Conservation (phyloP, 2,888 invertebrate genomes). For the Unio pictorum region DNA sequence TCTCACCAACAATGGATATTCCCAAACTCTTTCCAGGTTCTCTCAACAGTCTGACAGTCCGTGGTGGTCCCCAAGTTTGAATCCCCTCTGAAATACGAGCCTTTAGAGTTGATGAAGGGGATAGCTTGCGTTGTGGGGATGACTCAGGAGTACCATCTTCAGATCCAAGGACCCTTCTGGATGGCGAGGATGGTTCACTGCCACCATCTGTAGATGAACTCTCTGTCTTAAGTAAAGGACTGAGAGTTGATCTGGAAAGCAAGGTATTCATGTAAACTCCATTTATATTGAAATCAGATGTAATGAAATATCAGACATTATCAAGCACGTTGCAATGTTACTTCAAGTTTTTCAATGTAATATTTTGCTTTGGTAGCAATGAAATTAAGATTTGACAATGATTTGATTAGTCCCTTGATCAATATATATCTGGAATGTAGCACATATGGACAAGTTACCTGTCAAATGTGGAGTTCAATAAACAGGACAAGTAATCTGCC, state of each 20-base stretch:
- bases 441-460: too few species aligned
- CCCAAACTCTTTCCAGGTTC: slow-evolving; percentile 88
- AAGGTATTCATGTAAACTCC: neutral
- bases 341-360: too few species aligned
- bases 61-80: slow-evolving; percentile 83
- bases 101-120: slow-evolving; percentile 28
- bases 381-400: too few species aligned
- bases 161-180: slow-evolving; percentile 21
- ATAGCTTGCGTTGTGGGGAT: neutral
- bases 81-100: slow-evolving; percentile 44
- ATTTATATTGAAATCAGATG: too few species aligned
- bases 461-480: too few species aligned
- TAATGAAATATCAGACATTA: too few species aligned
- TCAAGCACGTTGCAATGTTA: too few species aligned
- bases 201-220: slow-evolving; percentile 30
- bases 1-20: slow-evolving; percentile 97
- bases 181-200: slow-evolving; percentile 28
- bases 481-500: too few species aligned
- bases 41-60: slow-evolving; percentile 82
- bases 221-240: slow-evolving; percentile 20
- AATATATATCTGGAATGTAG: too few species aligned
- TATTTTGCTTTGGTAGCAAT: too few species aligned
- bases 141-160: slow-evolving; percentile 11
- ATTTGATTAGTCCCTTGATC: too few species aligned
- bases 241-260: slow-evolving; percentile 31